Evolutionary conservation across 2,797 vertebrate genomes (phyloP), one percentile per base, ranked within the genome.

Genomic region (Carduelis carduelis): DNA sequence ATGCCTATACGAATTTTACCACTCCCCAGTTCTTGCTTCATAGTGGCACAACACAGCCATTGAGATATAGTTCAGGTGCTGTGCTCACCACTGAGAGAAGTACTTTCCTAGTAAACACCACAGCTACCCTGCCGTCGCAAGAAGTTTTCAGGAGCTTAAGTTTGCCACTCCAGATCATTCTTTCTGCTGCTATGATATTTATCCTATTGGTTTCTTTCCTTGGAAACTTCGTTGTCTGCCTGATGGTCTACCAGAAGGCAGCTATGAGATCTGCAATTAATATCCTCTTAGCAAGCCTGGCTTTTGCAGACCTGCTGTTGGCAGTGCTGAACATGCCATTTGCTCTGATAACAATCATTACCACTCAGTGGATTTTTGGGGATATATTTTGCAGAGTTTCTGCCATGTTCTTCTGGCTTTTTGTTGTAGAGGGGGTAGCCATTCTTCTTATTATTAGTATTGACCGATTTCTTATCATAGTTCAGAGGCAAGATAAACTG

Each of bases 181-280:
- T 99, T 94, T 98, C 98, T 91, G 96, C 98, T 65, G 90, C 98
- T 80, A 99, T 99, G 98, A 98, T 98, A 80, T 98, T 98, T 96
- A 98, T 99, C 94, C 96, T 99, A 13, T 97, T 99, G 83, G 97
- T 99, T 94, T 99, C 99, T 53, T 98, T 99, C 90, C 95, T 99
- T 46, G 99, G 99, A 19, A 99, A 99, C 84, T 98, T 99, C 96
- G 99, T 99, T 60, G 99, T 99, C 88, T 99, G 99, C 96, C 97
- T 99, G 93, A 99, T 99, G 99, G 99, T 99, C 87, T 99, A 99
- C 98, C 99, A 99, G 97, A 98, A 99, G 55, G 99, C 99, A 4
- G 99, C 99, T 87, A 99, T 99, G 99, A 98, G 99, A 92, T 99
- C 99, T 3, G 99, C 99, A 78, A 99, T 99, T 98, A 99, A 99